Conservation (phyloP, 2,113 vertebrate species). For the Antigone vipio region DNA sequence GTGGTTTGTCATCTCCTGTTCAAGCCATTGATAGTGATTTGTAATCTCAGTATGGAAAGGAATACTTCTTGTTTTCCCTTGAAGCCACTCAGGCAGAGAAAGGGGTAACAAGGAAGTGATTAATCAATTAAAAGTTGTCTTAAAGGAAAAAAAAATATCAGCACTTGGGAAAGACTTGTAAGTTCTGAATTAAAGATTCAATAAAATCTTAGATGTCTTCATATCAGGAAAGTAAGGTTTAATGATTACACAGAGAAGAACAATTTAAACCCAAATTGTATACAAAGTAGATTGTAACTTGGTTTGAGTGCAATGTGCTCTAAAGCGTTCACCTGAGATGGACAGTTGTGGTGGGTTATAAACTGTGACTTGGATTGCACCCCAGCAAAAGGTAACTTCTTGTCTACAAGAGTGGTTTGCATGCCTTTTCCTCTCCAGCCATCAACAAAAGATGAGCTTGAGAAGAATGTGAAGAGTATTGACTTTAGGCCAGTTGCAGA, state of each 20-base stretch:
- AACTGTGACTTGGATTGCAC: not conserved
- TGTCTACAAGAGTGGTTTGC: not conserved
- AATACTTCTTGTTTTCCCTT: not conserved
- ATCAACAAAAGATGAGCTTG: not conserved
- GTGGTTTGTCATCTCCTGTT: constrained; percentile 3
- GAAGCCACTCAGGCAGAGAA: constrained; percentile 44
- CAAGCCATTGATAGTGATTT: constrained; percentile 44
- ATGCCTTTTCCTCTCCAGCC: not conserved
- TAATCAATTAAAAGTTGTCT: constrained; percentile 75
- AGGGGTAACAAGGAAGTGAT: constrained; percentile 65
- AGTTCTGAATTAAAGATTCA: constrained; percentile 70
- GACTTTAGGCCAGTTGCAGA: not conserved
- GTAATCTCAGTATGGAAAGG: constrained; percentile 23
- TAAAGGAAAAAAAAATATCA: constrained; percentile 60
- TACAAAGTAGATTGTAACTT: not conserved
- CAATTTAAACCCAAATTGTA: not conserved
- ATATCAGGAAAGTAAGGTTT: constrained; percentile 67
- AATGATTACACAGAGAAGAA: constrained; percentile 35
- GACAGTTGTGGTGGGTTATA: not conserved
- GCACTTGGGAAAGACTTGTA: constrained; percentile 57
- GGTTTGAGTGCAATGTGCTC: not conserved
- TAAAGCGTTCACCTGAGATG: not conserved
- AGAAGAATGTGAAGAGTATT: not conserved
- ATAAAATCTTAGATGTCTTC: constrained; percentile 23
- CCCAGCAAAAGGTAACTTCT: not conserved